A percentile compares a stretch with the other conserved stretches of the same genome.
Conservation (phyloP, 2,888 invertebrate species). For the Caenorhabditis drosophilae region DNA sequence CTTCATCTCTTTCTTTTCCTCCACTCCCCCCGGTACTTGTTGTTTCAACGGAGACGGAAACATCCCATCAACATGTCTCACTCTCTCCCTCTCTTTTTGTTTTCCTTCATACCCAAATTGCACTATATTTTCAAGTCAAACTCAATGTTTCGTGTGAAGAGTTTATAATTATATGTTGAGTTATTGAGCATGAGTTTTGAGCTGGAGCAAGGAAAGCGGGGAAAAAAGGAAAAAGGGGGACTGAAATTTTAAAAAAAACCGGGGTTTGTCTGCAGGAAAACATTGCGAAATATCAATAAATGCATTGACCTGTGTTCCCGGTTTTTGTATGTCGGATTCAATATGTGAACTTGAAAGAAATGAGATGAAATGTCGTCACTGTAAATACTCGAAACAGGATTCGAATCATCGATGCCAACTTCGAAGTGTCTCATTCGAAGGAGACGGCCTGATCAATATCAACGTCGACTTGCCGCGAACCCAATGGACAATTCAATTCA, state of each 20-base stretch:
- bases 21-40: no score
- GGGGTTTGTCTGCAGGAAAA: conserved; percentile 7
- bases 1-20: no score
- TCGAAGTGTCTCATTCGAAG: conserved; percentile 58
- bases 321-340: conserved; percentile 49
- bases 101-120: no score
- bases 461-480: conserved; percentile 44
- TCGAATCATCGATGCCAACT: conserved; percentile 56
- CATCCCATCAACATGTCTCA: no score
- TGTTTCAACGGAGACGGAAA: no score
- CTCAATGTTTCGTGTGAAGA: no score
- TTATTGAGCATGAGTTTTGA: no score
- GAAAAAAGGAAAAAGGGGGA: no score
- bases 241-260: background rate
- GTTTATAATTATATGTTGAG: no score
- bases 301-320: conserved; percentile 47
- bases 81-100: no score
- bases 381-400: conserved; percentile 37
- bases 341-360: conserved; percentile 36
- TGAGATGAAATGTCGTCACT: conserved; percentile 48
- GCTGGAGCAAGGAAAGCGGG: no score
- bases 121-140: no score
- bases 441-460: conserved; percentile 50
- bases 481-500: conserved; percentile 50
- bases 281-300: conserved; percentile 45